These are phyloP conservation scores for Drosophila maculinotata DNA, from an alignment of 2,888 invertebrate genomes.

Conservation along the genomic window DNA sequence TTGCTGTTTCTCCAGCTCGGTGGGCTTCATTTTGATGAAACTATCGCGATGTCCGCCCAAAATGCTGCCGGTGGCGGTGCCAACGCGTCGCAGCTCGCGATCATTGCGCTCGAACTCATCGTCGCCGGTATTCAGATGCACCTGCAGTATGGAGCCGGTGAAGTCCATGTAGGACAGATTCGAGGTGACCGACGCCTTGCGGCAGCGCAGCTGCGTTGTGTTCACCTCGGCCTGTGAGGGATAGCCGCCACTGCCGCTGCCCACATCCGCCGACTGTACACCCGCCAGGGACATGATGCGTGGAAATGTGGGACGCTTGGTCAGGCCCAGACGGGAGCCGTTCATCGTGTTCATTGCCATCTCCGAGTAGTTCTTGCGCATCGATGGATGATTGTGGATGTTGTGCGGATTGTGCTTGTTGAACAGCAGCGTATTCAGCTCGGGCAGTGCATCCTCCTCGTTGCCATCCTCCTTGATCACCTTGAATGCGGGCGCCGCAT, in stretches of 20 bases:
- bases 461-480: constrained; percentile 89
- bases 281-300: constrained; percentile 85
- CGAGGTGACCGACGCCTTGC: constrained; percentile 89
- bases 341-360: constrained; percentile 84
- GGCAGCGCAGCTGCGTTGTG: constrained; percentile 85
- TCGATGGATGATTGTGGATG: constrained; percentile 71
- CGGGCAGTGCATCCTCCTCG: constrained; percentile 86
- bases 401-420: constrained; percentile 76
- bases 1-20: constrained; percentile 78
- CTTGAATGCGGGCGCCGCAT: constrained; percentile 87
- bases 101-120: constrained; percentile 84
- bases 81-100: constrained; percentile 83
- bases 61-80: constrained; percentile 82
- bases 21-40: constrained; percentile 84
- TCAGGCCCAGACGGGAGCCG: constrained; percentile 79
- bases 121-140: constrained; percentile 87
- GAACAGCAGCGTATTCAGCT: constrained; percentile 84
- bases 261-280: constrained; percentile 77
- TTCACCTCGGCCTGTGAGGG: constrained; percentile 86
- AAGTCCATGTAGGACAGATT: constrained; percentile 91
- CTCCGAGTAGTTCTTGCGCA: constrained; percentile 85
- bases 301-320: constrained; percentile 84
- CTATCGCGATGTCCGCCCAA: constrained; percentile 82
- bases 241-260: constrained; percentile 77
- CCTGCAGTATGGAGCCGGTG: constrained; percentile 90